Evolutionary conservation across 2,888 invertebrate species (phyloP).

Genomic region (Clistopyga incitator): DNA sequence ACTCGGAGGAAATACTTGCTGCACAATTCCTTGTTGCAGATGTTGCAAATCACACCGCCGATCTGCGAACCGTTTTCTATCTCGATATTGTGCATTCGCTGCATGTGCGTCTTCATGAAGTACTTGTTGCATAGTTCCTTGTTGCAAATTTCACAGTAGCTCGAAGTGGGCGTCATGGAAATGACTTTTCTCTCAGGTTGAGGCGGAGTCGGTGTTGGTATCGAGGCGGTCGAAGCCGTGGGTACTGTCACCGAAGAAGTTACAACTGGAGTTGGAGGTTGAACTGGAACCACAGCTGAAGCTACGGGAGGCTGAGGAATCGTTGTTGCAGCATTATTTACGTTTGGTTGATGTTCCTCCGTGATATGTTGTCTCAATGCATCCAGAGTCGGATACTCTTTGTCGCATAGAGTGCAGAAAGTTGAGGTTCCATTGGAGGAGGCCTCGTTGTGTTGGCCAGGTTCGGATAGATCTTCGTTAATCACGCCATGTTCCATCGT

Average conservation of each 20-base stretch:
- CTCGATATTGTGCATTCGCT: slow-evolving; percentile 98
- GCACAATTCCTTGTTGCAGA: slow-evolving; percentile 99
- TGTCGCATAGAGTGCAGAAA: slow-evolving; percentile 86
- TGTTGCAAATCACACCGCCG: slow-evolving; percentile 97
- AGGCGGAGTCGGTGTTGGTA: slow-evolving; percentile 72
- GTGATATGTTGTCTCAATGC: slow-evolving; percentile 89
- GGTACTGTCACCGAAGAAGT: slow-evolving; percentile 27
- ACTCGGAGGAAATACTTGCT: slow-evolving; percentile 98
- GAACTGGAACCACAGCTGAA: slow-evolving; percentile 54
- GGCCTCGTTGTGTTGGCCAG: slow-evolving; percentile 80
- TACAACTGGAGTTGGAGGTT: slow-evolving; percentile 32
- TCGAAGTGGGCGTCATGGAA: slow-evolving; percentile 90
- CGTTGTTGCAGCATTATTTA: slow-evolving; percentile 67
- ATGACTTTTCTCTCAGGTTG: slow-evolving; percentile 86
- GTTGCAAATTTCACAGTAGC: slow-evolving; percentile 98
- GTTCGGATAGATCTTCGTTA: slow-evolving; percentile 75
- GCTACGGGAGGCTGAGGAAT: slow-evolving; percentile 43
- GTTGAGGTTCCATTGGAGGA: slow-evolving; percentile 76
- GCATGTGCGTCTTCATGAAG: slow-evolving; percentile 99
- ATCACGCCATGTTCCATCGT: slow-evolving; percentile 87
- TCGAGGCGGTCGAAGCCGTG: slow-evolving; percentile 58
- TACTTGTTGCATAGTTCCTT: slow-evolving; percentile 99
- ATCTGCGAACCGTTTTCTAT: slow-evolving; percentile 96
- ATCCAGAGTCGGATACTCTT: slow-evolving; percentile 87
- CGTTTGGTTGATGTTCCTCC: slow-evolving; percentile 87